Evolutionary conservation across 2,888 invertebrate species (phyloP), one percentile per base, ranked within the genome.

Genomic region (Ernsta delagoae): DNA sequence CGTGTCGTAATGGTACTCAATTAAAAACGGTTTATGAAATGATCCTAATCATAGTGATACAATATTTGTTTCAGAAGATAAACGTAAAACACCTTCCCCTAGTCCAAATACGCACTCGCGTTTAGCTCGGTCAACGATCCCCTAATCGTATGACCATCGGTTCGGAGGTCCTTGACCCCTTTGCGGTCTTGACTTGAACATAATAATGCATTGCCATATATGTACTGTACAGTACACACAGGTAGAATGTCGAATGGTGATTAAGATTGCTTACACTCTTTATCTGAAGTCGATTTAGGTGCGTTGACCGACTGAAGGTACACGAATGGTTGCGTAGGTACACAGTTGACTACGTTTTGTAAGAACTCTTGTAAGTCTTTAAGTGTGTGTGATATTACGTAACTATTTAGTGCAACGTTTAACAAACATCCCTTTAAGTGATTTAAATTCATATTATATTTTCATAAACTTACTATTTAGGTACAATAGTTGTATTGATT

Each of bases 61-160:
- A 39, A 39, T 39, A 1, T 45, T 45, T 2, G 16, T 50, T n/a
- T 16, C 4, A 50, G 50, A 5, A 6, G 7, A 41, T 41, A 39
- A 39, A 39, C 39, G 39, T 45, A 59, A 48, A n/a, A 7, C 54
- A 63, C 16, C 65, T 59, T 65, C 59, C 59, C 59, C 65, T 53
- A 56, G 34, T 48, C 50, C 75, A 5, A 56, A 56, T 34, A 31
- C 12, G 53, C 81, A 76, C 81, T 80, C 77, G 72, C 68, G 77
- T 75, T 77, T 75, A 24, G 53, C 8, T 12, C 48, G 88, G 88
- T 90, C 89, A 86, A 80, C 77, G 88, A 77, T 82, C 87, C 83
- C 82, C 89, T 89, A 87, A 90, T 89, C 87, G 86, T 81, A 81
- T 84, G 77, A 78, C 78, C 83, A 86, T 79, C 81, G 79, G 73